Conservation (phyloP, 2,888 invertebrate genomes). For the Cyclophora punctaria region DNA sequence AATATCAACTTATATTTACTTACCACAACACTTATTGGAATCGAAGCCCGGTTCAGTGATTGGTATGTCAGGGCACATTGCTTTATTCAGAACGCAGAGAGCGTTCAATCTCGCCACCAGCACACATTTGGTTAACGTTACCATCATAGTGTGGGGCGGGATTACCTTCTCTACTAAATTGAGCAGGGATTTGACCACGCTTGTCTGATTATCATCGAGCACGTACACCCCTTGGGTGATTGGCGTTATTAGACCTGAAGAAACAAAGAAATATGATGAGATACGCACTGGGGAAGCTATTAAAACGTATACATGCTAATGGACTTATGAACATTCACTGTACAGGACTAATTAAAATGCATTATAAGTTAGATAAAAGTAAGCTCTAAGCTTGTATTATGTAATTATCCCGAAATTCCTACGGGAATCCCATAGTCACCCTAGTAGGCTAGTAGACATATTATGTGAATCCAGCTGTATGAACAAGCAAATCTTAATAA, state of each 20-base stretch:
- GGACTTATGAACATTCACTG: too few relatives aligned
- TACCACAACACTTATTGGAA: conserved; percentile 33
- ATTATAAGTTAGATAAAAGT: too few relatives aligned
- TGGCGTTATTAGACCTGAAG: conserved; percentile 10
- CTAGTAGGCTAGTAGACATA: too few relatives aligned
- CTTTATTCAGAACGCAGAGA: conserved; percentile 25
- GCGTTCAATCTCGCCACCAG: conserved; percentile 34
- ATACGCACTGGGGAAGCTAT: too few relatives aligned
- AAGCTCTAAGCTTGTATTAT: too few relatives aligned
- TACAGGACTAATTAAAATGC: too few relatives aligned
- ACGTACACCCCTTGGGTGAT: neutral
- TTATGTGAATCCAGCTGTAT: too few relatives aligned
- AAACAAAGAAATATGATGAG: neutral
- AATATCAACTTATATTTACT: conserved; percentile 9
- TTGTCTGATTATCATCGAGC: neutral
- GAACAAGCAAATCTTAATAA: too few relatives aligned
- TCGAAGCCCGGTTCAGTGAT: conserved; percentile 20
- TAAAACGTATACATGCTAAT: too few relatives aligned
- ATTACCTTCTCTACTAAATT: conserved; percentile 10
- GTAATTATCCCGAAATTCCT: too few relatives aligned
- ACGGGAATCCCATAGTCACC: too few relatives aligned
- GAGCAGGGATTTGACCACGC: neutral
- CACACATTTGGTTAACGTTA: conserved; percentile 17
- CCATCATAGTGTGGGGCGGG: conserved; percentile 35
- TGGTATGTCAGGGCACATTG: conserved; percentile 26